Evolutionary conservation across 2,888 invertebrate genomes (phyloP).

Genomic region (Sphaeridia pumilis): DNA sequence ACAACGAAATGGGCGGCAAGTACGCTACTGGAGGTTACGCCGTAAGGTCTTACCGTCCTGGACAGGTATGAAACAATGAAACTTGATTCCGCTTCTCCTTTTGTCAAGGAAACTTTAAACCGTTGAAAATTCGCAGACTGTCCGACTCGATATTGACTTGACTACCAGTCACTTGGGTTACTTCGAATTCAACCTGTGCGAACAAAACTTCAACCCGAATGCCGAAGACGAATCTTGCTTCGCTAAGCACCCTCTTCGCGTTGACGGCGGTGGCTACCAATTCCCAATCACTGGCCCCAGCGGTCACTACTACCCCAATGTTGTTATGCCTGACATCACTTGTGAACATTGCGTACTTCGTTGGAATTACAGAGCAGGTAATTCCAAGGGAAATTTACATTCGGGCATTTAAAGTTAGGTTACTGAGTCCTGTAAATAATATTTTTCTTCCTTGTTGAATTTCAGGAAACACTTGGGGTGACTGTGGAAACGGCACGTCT

Average conservation of each 20-base stretch:
- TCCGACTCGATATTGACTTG: slow-evolving; percentile 10
- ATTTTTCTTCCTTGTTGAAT: no score
- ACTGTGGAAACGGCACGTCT: slow-evolving; percentile 15
- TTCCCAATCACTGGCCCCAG: slow-evolving; percentile 3
- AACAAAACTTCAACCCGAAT: slow-evolving; percentile 14
- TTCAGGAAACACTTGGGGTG: slow-evolving; percentile 9
- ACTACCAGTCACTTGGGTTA: slow-evolving; percentile 15
- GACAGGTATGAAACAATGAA: slow-evolving; percentile 58
- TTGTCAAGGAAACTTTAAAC: no score
- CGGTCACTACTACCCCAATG: slow-evolving; percentile 13
- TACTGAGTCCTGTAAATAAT: no score
- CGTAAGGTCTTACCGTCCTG: slow-evolving; percentile 64
- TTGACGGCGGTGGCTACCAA: slow-evolving; percentile 5
- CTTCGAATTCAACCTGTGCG: slow-evolving; percentile 21
- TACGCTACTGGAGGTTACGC: slow-evolving; percentile 73
- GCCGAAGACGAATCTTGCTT: slow-evolving; percentile 13
- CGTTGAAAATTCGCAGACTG: no score
- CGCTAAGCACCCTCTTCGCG: slow-evolving; percentile 6
- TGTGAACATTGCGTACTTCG: slow-evolving; percentile 38
- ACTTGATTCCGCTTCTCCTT: no score
- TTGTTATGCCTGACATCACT: slow-evolving; percentile 36
- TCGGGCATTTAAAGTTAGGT: no score
- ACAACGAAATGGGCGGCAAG: slow-evolving; percentile 71
- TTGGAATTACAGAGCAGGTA: no score
- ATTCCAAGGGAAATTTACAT: no score